Evolutionary conservation across 2,113 vertebrate species (phyloP).

Genomic region (Nibea coibor): DNA sequence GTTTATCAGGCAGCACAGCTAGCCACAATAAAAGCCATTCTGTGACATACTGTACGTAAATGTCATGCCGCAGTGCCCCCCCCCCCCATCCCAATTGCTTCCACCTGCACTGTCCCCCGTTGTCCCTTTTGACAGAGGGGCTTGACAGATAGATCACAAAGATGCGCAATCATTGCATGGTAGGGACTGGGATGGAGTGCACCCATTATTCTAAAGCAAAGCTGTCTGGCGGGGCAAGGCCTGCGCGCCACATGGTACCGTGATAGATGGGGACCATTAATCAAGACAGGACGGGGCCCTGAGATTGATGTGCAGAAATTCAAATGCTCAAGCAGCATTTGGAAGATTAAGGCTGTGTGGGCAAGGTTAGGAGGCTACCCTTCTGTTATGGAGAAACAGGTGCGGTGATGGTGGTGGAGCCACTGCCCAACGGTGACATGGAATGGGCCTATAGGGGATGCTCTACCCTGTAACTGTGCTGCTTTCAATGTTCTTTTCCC

Average conservation of each 20-base stretch:
- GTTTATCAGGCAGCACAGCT: constrained; percentile 69
- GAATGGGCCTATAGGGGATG: constrained; percentile 17
- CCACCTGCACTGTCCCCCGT: constrained; percentile 70
- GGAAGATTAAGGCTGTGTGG: constrained; percentile 82
- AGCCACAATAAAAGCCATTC: constrained; percentile 63
- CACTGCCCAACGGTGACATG: constrained; percentile 13
- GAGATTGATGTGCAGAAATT: constrained; percentile 86
- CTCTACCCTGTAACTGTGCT: constrained; percentile 24
- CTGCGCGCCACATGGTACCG: constrained; percentile 74
- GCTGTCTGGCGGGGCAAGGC: constrained; percentile 78
- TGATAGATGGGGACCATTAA: constrained; percentile 86
- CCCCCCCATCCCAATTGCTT: constrained; percentile 51
- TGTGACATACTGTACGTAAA: constrained; percentile 65
- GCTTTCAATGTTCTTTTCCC: constrained; percentile 42
- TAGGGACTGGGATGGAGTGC: constrained; percentile 75
- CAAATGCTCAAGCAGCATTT: constrained; percentile 85
- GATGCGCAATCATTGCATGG: constrained; percentile 81
- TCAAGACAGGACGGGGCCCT: constrained; percentile 74
- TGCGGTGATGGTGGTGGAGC: constrained; percentile 39
- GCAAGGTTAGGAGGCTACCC: constrained; percentile 76
- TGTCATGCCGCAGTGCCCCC: constrained; percentile 47
- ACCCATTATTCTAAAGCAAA: constrained; percentile 86
- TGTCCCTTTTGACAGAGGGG: constrained; percentile 75
- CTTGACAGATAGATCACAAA: constrained; percentile 81
- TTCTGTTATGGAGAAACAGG: constrained; percentile 59